Percentiles rank a stretch among this genome's conserved stretches.
These are phyloP conservation scores for Drosophila affinis DNA, from an alignment of 2,888 invertebrate species.

Conservation along the genomic window DNA sequence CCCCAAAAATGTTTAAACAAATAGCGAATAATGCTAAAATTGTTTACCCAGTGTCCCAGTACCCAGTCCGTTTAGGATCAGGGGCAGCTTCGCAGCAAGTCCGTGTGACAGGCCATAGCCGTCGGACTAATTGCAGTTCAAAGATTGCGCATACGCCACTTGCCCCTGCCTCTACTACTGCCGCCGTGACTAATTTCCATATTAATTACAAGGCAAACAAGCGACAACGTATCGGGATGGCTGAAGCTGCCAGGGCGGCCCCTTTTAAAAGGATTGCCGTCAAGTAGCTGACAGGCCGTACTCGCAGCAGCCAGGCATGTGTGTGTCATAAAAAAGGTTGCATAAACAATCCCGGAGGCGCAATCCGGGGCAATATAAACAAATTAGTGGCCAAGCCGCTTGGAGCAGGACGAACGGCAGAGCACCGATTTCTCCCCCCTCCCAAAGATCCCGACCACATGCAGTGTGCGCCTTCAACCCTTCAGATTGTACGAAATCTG, in stretches of 20 bases:
- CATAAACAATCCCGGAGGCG: constrained; percentile 62
- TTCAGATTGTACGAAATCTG: constrained; percentile 20
- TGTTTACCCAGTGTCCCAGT: constrained; percentile 30
- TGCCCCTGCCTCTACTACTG: constrained; percentile 1
- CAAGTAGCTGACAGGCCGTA: constrained; percentile 57
- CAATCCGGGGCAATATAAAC: constrained; percentile 51
- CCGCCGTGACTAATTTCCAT: constrained; percentile 55
- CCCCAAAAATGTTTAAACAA: constrained; percentile 67
- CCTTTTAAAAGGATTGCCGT: constrained; percentile 56
- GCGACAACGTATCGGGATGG: background rate
- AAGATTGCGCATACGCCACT: constrained; percentile 71
- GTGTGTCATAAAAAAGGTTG: constrained; percentile 61
- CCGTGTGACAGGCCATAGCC: constrained; percentile 46
- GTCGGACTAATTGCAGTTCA: constrained; percentile 63
- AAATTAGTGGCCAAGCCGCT: constrained; percentile 54
- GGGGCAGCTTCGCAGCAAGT: constrained; percentile 16
- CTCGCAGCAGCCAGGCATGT: constrained; percentile 29
- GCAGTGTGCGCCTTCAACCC: constrained; percentile 46
- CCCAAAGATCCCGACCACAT: constrained; percentile 51
- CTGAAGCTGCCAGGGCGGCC: constrained; percentile 38
- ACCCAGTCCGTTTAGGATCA: background rate
- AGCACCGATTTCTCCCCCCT: constrained; percentile 10
- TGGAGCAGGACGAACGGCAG: constrained; percentile 26
- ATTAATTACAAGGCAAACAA: constrained; percentile 49
- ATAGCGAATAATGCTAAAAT: constrained; percentile 47